Evolutionary conservation across 1,140 invertebrate genomes (phyloP), one percentile per base, ranked within the genome.

Genomic region (Helicoverpa armigera): DNA sequence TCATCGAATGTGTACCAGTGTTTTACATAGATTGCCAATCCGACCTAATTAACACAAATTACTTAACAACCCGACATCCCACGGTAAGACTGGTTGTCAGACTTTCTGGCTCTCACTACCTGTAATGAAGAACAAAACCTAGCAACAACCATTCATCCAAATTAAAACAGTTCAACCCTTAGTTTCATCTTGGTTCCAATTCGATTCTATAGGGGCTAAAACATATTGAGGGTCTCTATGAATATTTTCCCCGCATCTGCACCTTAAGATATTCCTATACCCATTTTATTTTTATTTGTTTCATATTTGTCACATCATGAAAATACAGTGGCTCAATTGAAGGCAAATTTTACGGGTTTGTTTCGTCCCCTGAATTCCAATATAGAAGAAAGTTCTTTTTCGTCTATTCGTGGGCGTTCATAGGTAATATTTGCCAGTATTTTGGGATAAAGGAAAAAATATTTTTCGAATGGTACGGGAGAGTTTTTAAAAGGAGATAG

Each of bases 301-400:
- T 70, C 76, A 79, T 79, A 79, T 69, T 79, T 79, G 76, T 70
- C 76, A 79, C 76, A n/a, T 79, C 76, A 79, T 70, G 65, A 58
- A 70, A 56, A 50, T 51, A 79, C 65, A 18, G 35, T 69, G 65
- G 3, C 60, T 67, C 23, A 16, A 70, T 79, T 43, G 13, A 29
- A 16, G 65, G 16, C 76, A 69, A 79, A 70, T 79, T 79, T 70
- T 79, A 79, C 53, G 29, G 54, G 31, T 50, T 58, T 60, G 13
- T 35, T 77, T 61, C 76, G 53, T 79, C 31, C n/a, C 16, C 16
- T 50, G 65, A 70, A 69, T 70, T 58, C 65, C 76, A 70, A 79
- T 79, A 69, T 53, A 53, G 31, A 12, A 29, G 67, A 50, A 9
- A 48, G 29, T 54, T 2, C 14, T 63, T 31, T 43, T 10, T 13